A percentile compares a stretch with the other conserved stretches of the same genome.
Conservation (phyloP, 1,140 invertebrate genomes). For the Teleopsis dalmanni region DNA sequence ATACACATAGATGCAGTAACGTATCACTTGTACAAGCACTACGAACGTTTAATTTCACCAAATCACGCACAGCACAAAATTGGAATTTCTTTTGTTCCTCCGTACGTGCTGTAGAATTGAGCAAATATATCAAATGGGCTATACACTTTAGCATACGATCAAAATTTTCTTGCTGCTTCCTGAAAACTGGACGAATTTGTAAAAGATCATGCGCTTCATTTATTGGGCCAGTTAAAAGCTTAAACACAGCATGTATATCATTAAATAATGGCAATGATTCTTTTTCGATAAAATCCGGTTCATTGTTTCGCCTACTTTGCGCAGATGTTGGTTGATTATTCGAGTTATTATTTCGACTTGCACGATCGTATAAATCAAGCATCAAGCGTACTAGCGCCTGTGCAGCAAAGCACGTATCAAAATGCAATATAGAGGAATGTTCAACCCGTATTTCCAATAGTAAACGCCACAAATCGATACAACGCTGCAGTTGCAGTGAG, state of each 20-base stretch:
- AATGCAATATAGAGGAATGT: constrained; percentile 63
- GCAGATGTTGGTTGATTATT: constrained; percentile 27
- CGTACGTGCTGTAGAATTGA: constrained; percentile 55
- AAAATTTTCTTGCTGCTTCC: constrained; percentile 73
- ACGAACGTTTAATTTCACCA: constrained; percentile 52
- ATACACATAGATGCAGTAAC: constrained; percentile 72
- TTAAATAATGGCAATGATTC: constrained; percentile 53
- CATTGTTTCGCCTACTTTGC: constrained; percentile 44
- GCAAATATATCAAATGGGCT: constrained; percentile 71
- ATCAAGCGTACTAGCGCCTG: constrained; percentile 71
- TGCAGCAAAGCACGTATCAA: constrained; percentile 73
- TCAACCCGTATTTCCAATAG: constrained; percentile 69
- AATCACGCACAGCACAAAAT: constrained; percentile 47
- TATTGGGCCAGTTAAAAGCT: constrained; percentile 32
- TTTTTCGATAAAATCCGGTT: constrained; percentile 9
- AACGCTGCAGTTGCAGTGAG: constrained; percentile 71
- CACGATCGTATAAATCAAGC: constrained; percentile 65
- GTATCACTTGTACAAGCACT: constrained; percentile 67
- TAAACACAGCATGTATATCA: constrained; percentile 66
- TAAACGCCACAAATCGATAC: constrained; percentile 77
- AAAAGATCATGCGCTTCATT: constrained; percentile 55
- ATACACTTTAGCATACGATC: constrained; percentile 72
- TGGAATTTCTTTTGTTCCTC: constrained; percentile 32
- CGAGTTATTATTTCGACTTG: constrained; percentile 41
- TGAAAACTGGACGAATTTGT: constrained; percentile 60